Conservation (phyloP, 2,113 vertebrate species). For the Bufo gargarizans region DNA sequence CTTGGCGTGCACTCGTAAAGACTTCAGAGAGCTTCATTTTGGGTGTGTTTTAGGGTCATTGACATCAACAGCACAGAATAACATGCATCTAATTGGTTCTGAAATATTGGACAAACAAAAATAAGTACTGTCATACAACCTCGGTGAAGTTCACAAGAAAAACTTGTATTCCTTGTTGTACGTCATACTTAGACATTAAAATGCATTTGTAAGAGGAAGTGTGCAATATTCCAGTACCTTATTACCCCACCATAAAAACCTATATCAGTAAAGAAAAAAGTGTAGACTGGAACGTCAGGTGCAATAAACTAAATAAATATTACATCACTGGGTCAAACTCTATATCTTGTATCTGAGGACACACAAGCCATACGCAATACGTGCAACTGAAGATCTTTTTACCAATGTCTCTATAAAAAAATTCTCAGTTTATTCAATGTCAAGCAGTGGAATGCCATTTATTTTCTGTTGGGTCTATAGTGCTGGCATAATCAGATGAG, state of each 20-base stretch:
- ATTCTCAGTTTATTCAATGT: neutral
- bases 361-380: neutral
- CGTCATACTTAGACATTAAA: neutral
- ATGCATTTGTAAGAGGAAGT: neutral
- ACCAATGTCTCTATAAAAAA: neutral
- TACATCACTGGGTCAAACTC: neutral
- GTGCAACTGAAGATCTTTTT: neutral
- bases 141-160: neutral
- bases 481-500: neutral
- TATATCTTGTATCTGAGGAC: neutral
- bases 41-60: constrained; percentile 47
- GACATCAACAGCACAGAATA: constrained; percentile 16
- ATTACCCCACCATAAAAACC: neutral
- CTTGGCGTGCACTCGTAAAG: constrained; percentile 40
- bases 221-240: neutral
- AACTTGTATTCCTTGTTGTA: no score
- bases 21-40: constrained; percentile 37
- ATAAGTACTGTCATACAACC: neutral
- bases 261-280: neutral
- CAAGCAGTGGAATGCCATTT: neutral
- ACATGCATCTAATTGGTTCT: constrained; percentile 25
- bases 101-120: neutral
- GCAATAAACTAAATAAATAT: neutral
- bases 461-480: neutral
- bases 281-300: neutral